Evolutionary conservation across 2,888 invertebrate species (phyloP).

Genomic region (Conops quadrifasciatus): DNA sequence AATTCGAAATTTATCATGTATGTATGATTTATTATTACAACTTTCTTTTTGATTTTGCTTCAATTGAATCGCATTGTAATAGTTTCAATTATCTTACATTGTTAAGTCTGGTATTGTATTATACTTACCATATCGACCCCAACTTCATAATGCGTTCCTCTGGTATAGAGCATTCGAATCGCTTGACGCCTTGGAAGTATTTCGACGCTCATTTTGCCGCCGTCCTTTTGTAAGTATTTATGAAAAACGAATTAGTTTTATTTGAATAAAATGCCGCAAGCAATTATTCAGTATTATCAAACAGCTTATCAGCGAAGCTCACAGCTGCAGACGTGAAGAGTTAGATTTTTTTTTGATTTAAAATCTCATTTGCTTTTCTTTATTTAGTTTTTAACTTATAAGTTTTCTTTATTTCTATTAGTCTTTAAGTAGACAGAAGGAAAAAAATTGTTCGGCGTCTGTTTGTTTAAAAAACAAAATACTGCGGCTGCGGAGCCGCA

Average conservation of each 20-base stretch:
- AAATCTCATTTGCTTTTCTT: conserved; percentile 22
- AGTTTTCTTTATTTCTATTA: no score
- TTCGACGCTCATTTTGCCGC: conserved; percentile 46
- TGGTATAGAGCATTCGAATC: conserved; percentile 80
- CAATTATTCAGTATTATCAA: background rate
- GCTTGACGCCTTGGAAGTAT: conserved; percentile 68
- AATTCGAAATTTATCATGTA: no score
- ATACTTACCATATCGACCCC: conserved; percentile 84
- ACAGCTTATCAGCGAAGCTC: background rate
- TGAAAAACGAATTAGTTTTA: background rate
- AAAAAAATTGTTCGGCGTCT: no score
- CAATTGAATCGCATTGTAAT: no score
- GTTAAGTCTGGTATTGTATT: background rate
- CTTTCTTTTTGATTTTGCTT: no score
- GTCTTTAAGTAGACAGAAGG: no score
- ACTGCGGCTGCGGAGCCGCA: no score
- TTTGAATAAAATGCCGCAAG: background rate
- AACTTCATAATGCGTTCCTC: conserved; percentile 85
- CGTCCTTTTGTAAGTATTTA: background rate
- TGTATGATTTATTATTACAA: no score
- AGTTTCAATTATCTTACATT: no score
- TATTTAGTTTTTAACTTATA: conserved; percentile 29
- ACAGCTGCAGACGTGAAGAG: background rate
- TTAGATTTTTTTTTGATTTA: conserved; percentile 19
- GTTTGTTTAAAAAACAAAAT: no score